Evolutionary conservation across 2,113 vertebrate species (phyloP).

Genomic region (Silurus glanis): DNA sequence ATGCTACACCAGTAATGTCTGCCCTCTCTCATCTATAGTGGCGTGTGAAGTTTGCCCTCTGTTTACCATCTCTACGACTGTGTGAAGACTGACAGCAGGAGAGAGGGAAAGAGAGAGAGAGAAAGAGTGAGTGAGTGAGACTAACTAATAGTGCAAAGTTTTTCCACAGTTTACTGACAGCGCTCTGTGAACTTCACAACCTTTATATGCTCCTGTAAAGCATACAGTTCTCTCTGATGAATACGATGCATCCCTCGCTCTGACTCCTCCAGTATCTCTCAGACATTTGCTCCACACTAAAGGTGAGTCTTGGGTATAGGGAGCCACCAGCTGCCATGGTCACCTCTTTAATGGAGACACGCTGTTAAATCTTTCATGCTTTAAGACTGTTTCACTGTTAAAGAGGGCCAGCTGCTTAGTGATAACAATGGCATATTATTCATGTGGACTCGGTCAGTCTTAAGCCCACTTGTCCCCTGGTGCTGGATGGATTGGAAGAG

Average conservation of each 20-base stretch:
- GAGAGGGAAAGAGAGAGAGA: background rate
- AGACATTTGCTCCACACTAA: constrained; percentile 34
- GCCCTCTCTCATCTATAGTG: constrained; percentile 24
- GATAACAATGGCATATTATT: constrained; percentile 55
- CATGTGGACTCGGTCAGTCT: constrained; percentile 52
- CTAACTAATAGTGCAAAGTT: constrained; percentile 18
- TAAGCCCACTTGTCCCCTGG: constrained; percentile 9
- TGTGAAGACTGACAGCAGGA: constrained; percentile 18
- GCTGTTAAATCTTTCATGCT: constrained; percentile 67
- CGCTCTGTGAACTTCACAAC: constrained; percentile 27
- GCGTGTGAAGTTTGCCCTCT: constrained; percentile 28
- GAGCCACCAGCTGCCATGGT: constrained; percentile 32
- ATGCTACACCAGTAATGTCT: constrained; percentile 15
- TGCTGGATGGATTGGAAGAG: constrained; percentile 28
- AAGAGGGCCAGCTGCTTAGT: constrained; percentile 55
- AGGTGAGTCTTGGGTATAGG: constrained; percentile 42
- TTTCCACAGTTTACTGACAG: constrained; percentile 29
- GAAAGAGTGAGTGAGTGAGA: background rate
- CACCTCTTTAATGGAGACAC: constrained; percentile 60
- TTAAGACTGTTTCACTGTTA: constrained; percentile 68
- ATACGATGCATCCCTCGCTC: constrained; percentile 4
- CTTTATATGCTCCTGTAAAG: constrained; percentile 24
- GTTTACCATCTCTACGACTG: constrained; percentile 22
- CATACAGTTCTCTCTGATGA: constrained; percentile 27
- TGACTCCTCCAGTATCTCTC: constrained; percentile 10